These are phyloP conservation scores for Fringilla coelebs DNA, from an alignment of 2,797 vertebrate species.

Conservation along the genomic window DNA sequence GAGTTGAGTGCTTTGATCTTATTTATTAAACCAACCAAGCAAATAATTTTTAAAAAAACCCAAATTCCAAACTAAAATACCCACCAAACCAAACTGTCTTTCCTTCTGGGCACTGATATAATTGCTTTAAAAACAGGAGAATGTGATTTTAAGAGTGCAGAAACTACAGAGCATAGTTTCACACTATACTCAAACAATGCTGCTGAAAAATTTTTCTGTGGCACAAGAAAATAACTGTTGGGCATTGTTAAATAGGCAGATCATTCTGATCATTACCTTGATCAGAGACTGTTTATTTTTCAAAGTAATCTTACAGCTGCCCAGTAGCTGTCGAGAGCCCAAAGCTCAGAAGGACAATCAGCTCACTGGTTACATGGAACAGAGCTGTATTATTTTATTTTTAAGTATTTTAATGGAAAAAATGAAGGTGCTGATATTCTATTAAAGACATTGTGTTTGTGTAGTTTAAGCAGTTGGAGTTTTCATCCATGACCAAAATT, in stretches of 20 bases:
- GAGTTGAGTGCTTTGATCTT: not conserved
- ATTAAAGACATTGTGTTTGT: not conserved
- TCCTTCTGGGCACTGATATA: not conserved
- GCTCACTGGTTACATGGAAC: not conserved
- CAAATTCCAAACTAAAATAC: not conserved
- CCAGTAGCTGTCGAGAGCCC: not conserved
- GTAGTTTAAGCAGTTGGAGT: not conserved
- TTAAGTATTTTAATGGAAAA: not conserved
- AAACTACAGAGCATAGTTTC: not conserved
- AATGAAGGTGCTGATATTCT: not conserved
- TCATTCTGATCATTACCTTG: not conserved
- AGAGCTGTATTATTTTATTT: not conserved
- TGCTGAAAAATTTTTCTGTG: not conserved
- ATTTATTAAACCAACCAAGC: not conserved
- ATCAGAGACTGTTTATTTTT: not conserved
- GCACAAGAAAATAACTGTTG: not conserved
- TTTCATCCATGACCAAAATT: not conserved
- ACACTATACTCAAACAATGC: not conserved
- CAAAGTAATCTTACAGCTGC: not conserved
- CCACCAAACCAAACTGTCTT: not conserved
- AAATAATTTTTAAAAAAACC: not conserved
- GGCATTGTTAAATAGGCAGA: not conserved
- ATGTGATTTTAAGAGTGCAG: not conserved
- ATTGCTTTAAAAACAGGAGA: not conserved
- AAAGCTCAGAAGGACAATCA: not conserved